Percentiles rank a stretch among this genome's conserved stretches.
Evolutionary conservation across 2,888 invertebrate genomes (phyloP).

Genomic region (Ommatoiulus sabulosus): DNA sequence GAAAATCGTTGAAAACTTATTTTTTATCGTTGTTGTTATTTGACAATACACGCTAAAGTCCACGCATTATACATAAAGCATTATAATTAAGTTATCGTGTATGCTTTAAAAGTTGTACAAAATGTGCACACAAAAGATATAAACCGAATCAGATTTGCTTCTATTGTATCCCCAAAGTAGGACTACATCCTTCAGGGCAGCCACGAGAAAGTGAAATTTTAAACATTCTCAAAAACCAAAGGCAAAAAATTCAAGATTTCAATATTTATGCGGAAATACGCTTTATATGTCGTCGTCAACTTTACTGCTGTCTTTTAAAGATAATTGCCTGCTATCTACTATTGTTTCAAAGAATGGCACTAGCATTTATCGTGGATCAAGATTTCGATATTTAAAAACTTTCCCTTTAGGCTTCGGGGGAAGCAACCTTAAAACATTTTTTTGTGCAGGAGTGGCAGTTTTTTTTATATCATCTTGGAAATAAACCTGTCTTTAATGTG

Average conservation of each 20-base stretch:
- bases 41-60: slow-evolving; percentile 19
- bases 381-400: not conserved
- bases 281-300: slow-evolving; percentile 20
- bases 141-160: slow-evolving; percentile 27
- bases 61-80: slow-evolving; percentile 10
- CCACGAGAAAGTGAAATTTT: slow-evolving; percentile 16
- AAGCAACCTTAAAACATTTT: not conserved
- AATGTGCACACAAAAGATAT: not conserved
- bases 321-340: slow-evolving; percentile 11
- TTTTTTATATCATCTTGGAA: not conserved
- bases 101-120: slow-evolving; percentile 2
- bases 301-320: slow-evolving; percentile 12
- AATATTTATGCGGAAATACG: slow-evolving; percentile 29
- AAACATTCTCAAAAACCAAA: not conserved
- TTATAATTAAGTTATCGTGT: not conserved
- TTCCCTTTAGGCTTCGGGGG: not conserved
- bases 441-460: not conserved
- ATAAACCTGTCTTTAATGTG: not conserved
- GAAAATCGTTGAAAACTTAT: slow-evolving; percentile 15
- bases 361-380: not conserved
- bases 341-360: slow-evolving; percentile 45
- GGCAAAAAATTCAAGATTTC: not conserved
- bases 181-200: slow-evolving; percentile 29
- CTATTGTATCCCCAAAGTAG: not conserved
- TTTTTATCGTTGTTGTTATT: not conserved